Conservation (phyloP, 2,113 vertebrate species). For the Clupea harengus region DNA sequence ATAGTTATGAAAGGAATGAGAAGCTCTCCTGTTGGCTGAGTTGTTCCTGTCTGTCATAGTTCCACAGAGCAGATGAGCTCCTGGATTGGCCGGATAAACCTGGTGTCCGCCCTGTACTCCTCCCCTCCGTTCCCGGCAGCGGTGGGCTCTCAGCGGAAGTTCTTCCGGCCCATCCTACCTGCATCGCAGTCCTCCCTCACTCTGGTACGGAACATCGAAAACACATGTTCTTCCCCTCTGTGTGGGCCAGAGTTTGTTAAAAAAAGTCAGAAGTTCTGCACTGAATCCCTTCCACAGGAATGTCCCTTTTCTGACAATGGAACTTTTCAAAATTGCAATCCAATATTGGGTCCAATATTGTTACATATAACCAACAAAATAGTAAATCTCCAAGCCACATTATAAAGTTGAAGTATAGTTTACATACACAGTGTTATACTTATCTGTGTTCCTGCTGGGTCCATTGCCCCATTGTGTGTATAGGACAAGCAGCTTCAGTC, state of each 20-base stretch:
- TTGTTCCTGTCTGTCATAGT: constrained; percentile 56
- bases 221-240: too few relatives aligned
- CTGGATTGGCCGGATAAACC: constrained; percentile 87
- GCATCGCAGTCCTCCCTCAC: constrained; percentile 69
- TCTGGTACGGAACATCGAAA: constrained; percentile 63
- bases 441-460: background rate
- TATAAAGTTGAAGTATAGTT: too few relatives aligned
- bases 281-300: too few relatives aligned
- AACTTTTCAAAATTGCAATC: too few relatives aligned
- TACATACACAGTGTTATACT: too few relatives aligned
- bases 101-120: constrained; percentile 84
- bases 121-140: constrained; percentile 87
- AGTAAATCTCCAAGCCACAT: too few relatives aligned
- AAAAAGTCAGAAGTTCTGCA: too few relatives aligned
- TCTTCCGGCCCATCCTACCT: constrained; percentile 83
- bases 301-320: too few relatives aligned
- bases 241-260: too few relatives aligned
- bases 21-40: background rate
- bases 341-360: too few relatives aligned
- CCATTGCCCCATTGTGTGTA: background rate
- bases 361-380: too few relatives aligned
- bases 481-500: constrained; percentile 84
- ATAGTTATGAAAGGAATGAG: background rate
- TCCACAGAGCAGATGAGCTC: constrained; percentile 83
- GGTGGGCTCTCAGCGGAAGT: constrained; percentile 83